A percentile compares a stretch with the other conserved stretches of the same genome.
Conservation (phyloP, 2,797 vertebrate genomes). For the Eulemur rubriventer region DNA sequence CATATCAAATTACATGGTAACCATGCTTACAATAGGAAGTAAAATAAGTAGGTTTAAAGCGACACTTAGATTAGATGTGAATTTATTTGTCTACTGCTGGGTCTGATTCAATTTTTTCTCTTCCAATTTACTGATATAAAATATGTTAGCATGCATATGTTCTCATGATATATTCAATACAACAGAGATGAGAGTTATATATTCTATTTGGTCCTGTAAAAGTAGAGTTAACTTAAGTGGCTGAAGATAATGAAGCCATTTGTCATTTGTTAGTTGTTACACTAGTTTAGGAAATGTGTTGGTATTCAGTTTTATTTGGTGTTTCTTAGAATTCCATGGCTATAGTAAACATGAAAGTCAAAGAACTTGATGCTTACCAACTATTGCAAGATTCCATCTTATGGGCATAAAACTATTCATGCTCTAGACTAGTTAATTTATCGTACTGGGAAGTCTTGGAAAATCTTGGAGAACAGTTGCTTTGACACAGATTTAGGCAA, state of each 20-base stretch:
- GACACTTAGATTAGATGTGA: neutral
- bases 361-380: neutral
- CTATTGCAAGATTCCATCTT: neutral
- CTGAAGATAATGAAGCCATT: neutral
- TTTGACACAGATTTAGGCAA: neutral
- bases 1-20: neutral
- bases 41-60: conserved; percentile 5
- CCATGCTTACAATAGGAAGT: neutral
- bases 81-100: neutral
- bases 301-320: neutral
- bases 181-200: neutral
- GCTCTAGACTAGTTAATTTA: neutral
- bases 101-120: neutral
- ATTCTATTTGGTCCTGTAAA: neutral
- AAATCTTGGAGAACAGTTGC: neutral
- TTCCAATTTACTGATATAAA: conserved; percentile 1
- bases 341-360: neutral
- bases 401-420: neutral
- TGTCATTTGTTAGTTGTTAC: neutral
- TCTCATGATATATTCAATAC: neutral
- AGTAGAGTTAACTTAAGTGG: neutral
- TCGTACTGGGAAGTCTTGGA: neutral
- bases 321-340: neutral
- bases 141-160: neutral
- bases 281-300: neutral